phyloP scores from a whole-genome alignment of 2,888 invertebrate species.

The Neoitamus cyanurus region DNA sequence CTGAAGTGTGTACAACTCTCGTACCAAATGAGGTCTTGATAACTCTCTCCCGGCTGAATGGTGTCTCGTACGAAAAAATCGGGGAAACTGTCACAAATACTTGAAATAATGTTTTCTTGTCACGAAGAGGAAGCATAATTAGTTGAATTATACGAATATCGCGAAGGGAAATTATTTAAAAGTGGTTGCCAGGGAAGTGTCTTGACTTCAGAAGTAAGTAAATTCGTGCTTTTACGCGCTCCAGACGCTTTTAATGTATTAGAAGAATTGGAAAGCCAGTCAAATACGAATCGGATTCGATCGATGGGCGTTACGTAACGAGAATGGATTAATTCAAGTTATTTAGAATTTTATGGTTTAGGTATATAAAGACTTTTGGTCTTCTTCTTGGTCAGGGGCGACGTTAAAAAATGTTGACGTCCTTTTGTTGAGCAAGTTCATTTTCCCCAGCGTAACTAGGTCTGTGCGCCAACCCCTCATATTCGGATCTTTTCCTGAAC shows the following conservation, averaged over 20 bases:
- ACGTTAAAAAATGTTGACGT: too few species aligned
- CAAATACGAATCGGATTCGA: too few species aligned
- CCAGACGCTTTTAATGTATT: not conserved
- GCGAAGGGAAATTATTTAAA: not conserved
- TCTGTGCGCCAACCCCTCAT: too few species aligned
- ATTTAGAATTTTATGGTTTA: too few species aligned
- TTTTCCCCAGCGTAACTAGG: too few species aligned
- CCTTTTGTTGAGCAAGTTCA: too few species aligned
- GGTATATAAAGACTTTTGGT: too few species aligned
- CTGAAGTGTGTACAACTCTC: slow-evolving; percentile 18
- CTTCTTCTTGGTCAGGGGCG: too few species aligned
- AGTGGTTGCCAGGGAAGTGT: not conserved
- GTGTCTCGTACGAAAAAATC: not conserved
- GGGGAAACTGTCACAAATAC: not conserved
- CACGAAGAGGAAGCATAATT: slow-evolving; percentile 4
- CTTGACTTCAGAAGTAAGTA: not conserved
- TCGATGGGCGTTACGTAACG: too few species aligned
- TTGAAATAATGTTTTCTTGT: slow-evolving; percentile 16
- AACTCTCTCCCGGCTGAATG: not conserved
- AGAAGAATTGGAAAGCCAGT: not conserved
- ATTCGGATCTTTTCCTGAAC: too few species aligned
- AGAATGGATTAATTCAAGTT: too few species aligned
- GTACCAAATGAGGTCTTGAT: slow-evolving; percentile 12
- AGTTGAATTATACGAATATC: not conserved
- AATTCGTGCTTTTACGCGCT: not conserved